Percentiles rank a stretch among this genome's conserved stretches.
Evolutionary conservation across 2,113 vertebrate species (phyloP).

Genomic region (Hippocampus comes): DNA sequence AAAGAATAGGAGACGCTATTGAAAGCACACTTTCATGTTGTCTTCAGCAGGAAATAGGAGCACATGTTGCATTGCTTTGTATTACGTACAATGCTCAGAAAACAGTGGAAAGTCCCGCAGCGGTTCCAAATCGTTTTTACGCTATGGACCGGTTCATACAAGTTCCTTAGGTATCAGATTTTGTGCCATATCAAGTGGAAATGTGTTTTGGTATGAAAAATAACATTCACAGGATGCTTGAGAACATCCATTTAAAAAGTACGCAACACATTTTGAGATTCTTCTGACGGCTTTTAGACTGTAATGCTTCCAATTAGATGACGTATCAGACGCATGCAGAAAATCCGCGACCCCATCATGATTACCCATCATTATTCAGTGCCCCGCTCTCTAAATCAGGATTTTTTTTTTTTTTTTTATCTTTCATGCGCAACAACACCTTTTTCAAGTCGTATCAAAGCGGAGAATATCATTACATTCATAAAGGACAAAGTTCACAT

Average conservation of each 20-base stretch:
- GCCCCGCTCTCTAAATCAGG: background rate
- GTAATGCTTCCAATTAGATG: background rate
- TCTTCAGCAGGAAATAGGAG: background rate
- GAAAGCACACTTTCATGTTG: conserved; percentile 21
- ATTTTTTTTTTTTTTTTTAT: no score
- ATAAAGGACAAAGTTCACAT: conserved; percentile 2
- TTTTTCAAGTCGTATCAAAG: background rate
- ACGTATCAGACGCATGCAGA: background rate
- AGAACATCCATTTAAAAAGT: no score
- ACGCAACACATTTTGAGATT: background rate
- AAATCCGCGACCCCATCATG: background rate
- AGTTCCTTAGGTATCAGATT: no score
- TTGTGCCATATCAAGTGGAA: no score
- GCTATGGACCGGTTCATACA: no score
- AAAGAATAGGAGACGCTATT: background rate
- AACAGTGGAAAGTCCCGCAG: background rate
- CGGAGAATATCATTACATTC: background rate
- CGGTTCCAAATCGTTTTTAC: no score
- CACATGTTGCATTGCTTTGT: background rate
- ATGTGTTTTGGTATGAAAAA: no score
- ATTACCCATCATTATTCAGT: background rate
- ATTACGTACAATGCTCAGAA: background rate
- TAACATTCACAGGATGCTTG: no score
- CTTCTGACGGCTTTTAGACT: background rate
- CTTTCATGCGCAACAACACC: background rate